Evolutionary conservation across 1,140 invertebrate species (phyloP).

Genomic region (Chironomus striatipennis): DNA sequence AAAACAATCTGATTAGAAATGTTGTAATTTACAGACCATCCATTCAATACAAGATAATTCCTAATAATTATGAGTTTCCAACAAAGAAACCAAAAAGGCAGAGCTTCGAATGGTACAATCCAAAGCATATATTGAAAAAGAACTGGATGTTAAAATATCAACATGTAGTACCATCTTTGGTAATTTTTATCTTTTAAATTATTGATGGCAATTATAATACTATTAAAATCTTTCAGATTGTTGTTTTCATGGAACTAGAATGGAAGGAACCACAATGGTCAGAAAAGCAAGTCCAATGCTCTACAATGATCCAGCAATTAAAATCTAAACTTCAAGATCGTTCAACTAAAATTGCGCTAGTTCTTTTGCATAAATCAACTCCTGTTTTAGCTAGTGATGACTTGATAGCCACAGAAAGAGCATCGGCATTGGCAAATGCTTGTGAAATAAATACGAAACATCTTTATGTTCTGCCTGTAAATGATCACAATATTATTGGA

Average conservation of each 20-base stretch:
- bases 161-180: constrained; percentile 78
- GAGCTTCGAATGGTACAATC: constrained; percentile 92
- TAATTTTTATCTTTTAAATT: constrained; percentile 39
- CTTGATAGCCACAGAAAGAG: constrained; percentile 75
- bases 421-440: constrained; percentile 75
- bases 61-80: constrained; percentile 75
- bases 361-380: constrained; percentile 77
- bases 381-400: constrained; percentile 76
- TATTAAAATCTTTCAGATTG: constrained; percentile 34
- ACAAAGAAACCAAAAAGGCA: constrained; percentile 82
- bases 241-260: constrained; percentile 93
- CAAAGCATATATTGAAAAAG: constrained; percentile 90
- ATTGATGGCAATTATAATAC: neutral
- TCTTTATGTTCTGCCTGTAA: constrained; percentile 82
- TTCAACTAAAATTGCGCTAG: constrained; percentile 77
- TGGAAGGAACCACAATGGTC: constrained; percentile 93
- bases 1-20: neutral
- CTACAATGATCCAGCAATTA: constrained; percentile 78
- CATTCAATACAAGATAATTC: constrained; percentile 74
- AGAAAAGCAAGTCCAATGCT: constrained; percentile 89
- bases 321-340: constrained; percentile 54
- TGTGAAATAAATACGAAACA: constrained; percentile 89
- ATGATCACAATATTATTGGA: constrained; percentile 57
- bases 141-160: constrained; percentile 96
- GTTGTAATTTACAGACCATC: constrained; percentile 47